Base-by-base conservation (phyloP, 2,113 vertebrate genomes). In the Galbula dea region DNA sequence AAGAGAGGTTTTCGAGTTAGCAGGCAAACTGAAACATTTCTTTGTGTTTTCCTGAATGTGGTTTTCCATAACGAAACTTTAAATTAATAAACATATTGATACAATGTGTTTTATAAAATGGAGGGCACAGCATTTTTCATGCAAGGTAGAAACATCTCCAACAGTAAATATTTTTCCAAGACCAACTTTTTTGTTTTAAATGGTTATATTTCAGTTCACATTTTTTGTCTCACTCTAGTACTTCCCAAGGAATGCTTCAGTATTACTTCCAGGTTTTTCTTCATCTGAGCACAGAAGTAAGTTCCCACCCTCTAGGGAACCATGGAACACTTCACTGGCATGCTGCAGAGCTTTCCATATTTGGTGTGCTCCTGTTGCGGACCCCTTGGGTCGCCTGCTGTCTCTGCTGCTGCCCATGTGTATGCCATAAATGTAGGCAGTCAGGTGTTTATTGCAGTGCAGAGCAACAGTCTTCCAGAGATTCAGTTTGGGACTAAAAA, bases 361-460 rank as follows among this genome's bases (percentile, higher is more conserved):
- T 48, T 27, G 17, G 3, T 7, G 13, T 36, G 22, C 13, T 66
- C 16, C 22, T 49, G 23, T 13, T 45, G 46, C 23, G 69, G 43
- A 37, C 7, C 13, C n/a, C 1, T 1, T 6, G 57, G 24, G 16
- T 45, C 48, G 41, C 2, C 1, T 0, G 11, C 36, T 68, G 15
- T 21, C 49, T 51, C 45, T 61, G 39, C 8, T 72, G 21, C 36
- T 11, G 2, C 29, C 34, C 23, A 3, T 9, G 13, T 29, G 15
- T 10, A 46, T 48, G 15, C 18, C 2, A 3, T 18, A 9, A 0
- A 2, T 2, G 15, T 26, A 77, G 45, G 21, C 5, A 36, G 10
- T 15, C 30, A 54, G 41, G 13, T 51, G 20, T 68, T 49, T 48
- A 26, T 68, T 12, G 16, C 3, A 8, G 45, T 49, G 45, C 32